Evolutionary conservation across 2,113 vertebrate species (phyloP), one percentile per base, ranked within the genome.

Genomic region (Galeopterus variegatus): DNA sequence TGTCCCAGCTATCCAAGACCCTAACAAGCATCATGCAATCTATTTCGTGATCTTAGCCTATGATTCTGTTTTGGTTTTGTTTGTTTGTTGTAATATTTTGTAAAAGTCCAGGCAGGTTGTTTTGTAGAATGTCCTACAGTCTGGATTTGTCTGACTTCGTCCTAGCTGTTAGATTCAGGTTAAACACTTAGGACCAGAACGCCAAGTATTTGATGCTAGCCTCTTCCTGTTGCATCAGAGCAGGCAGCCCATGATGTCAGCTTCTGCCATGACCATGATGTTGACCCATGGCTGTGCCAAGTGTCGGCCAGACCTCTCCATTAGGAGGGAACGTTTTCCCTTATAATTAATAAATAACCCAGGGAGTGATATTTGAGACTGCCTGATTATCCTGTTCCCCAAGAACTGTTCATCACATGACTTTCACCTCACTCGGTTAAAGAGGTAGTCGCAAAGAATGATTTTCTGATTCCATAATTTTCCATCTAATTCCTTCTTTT

Each of bases 171-270:
- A 90, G 31, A 64, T 21, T 26, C 28, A 1, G n/a, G 24, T 54
- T 52, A 73, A 83, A 12, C 2, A 1, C 11, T 13, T 19, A 4
- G 31, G n/a, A 9, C 50, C 72, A 8, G 9, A 33, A 33, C 17
- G 36, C 67, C 93, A 26, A 95, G 84, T 94, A 95, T 93, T 81
- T 94, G 36, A 96, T 50, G 33, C 5, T 3, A 0, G 31, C 23
- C 41, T 21, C 62, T 79, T 52, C 50, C 36, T 15, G n/a, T 54
- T 33, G 19, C 54, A 15, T 79, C 56, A 83, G 84, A 95, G 70
- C 50, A 3, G 8, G 2, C 17, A n/a, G 56, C 58, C 72, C 28
- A 0, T 67, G 92, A 62, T 11, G 77, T 91, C 92, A 93, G 33
- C 45, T 41, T 56, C 50, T 94, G 86, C 64, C 0, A 0, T 70